These are phyloP conservation scores for Muscina levida DNA, from an alignment of 2,888 invertebrate genomes.

Conservation along the genomic window DNA sequence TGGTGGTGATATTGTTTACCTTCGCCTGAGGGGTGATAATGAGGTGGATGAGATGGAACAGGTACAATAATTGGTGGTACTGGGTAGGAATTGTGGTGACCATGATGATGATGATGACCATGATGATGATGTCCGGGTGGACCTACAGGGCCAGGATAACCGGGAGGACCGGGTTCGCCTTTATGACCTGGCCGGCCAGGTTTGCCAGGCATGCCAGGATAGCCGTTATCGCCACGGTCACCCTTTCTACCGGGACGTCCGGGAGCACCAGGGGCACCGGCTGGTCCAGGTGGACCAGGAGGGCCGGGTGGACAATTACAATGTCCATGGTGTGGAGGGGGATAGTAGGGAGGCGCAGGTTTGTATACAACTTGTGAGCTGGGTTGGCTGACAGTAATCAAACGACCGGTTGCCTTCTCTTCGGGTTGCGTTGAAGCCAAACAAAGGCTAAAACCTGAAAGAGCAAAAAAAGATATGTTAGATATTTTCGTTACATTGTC, in stretches of 20 bases:
- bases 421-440: not conserved
- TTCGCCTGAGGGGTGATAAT: not conserved
- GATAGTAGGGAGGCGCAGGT: constrained; percentile 10
- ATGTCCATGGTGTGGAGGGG: constrained; percentile 10
- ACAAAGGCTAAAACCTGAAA: constrained; percentile 6
- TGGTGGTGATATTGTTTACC: constrained; percentile 44
- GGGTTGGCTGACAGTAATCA: constrained; percentile 23
- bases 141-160: constrained; percentile 5
- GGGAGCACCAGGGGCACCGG: constrained; percentile 44
- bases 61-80: constrained; percentile 30
- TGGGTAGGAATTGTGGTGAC: not conserved
- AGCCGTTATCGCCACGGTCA: constrained; percentile 44
- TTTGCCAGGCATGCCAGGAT: constrained; percentile 37
- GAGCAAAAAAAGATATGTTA: not conserved
- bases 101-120: constrained; percentile 34
- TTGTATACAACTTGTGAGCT: constrained; percentile 21
- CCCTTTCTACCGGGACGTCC: constrained; percentile 44
- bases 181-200: constrained; percentile 37
- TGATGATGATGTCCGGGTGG: constrained; percentile 38
- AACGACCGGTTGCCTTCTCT: constrained; percentile 20
- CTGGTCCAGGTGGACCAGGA: constrained; percentile 51
- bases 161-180: constrained; percentile 24
- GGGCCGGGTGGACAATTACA: constrained; percentile 57
- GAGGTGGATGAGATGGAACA: not conserved
- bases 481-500: not conserved